Evolutionary conservation across 2,113 vertebrate species (phyloP).

Genomic region (Suncus etruscus): DNA sequence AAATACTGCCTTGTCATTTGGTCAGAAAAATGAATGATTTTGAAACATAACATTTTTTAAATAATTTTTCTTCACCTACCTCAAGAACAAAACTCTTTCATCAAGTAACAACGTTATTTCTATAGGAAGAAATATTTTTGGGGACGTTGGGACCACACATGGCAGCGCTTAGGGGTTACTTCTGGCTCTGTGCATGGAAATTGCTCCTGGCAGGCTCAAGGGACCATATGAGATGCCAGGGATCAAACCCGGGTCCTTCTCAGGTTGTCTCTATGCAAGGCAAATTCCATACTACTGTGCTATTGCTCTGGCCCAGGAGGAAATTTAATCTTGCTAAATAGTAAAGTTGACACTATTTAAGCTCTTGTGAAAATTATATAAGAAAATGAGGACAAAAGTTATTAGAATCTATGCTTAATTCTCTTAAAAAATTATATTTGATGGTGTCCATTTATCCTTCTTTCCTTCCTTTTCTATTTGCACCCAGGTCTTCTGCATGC

Average conservation of each 20-base stretch:
- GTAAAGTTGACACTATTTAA: constrained; percentile 26
- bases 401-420: constrained; percentile 35
- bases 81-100: background rate
- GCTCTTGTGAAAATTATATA: constrained; percentile 37
- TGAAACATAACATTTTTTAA: background rate
- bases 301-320: too few relatives aligned
- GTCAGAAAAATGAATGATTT: constrained; percentile 34
- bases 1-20: background rate
- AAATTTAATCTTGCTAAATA: too few relatives aligned
- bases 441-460: background rate
- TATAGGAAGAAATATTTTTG: constrained; percentile 42
- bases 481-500: too few relatives aligned
- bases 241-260: too few relatives aligned
- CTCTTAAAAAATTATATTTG: constrained; percentile 30
- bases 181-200: too few relatives aligned
- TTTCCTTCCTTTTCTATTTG: background rate
- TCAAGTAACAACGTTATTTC: constrained; percentile 59
- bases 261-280: too few relatives aligned
- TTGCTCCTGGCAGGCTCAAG: too few relatives aligned
- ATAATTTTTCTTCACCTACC: constrained; percentile 40
- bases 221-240: too few relatives aligned
- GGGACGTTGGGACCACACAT: too few relatives aligned
- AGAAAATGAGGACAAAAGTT: background rate
- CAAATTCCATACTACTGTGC: too few relatives aligned
- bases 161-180: too few relatives aligned